A percentile compares a stretch with the other conserved stretches of the same genome.
phyloP scores from a whole-genome alignment of 2,888 invertebrate genomes.

The Luperina nickerlii region DNA sequence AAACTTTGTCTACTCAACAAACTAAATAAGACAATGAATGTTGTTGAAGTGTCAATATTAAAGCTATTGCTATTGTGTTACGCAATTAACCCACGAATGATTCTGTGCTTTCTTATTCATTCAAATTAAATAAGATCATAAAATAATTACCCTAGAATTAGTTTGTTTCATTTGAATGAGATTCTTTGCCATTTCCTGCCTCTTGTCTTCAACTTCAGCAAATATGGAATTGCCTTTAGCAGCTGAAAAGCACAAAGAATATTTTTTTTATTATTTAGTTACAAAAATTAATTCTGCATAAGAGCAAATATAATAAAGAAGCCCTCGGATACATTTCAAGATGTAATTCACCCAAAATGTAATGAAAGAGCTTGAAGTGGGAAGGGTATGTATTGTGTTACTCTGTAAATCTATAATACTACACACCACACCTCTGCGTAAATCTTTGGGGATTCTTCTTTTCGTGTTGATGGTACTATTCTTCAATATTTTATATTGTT shows the following conservation, averaged over 20 bases:
- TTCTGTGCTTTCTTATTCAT: neutral
- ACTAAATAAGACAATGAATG: too few relatives aligned
- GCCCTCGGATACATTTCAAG: too few relatives aligned
- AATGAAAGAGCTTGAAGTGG: neutral
- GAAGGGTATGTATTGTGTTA: neutral
- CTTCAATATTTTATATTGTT: too few relatives aligned
- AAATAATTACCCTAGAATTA: slow-evolving; percentile 84
- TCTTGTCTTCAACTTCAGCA: slow-evolving; percentile 92
- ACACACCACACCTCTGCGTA: too few relatives aligned
- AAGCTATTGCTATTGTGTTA: neutral
- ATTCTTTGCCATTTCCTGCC: slow-evolving; percentile 91
- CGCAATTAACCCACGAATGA: neutral
- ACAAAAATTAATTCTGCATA: neutral
- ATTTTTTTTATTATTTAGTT: neutral
- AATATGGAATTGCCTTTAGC: slow-evolving; percentile 92
- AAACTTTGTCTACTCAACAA: too few relatives aligned
- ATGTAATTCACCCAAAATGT: too few relatives aligned
- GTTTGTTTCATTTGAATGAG: slow-evolving; percentile 91
- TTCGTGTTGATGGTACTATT: too few relatives aligned
- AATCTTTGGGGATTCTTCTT: too few relatives aligned
- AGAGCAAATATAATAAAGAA: neutral
- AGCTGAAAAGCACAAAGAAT: slow-evolving; percentile 79
- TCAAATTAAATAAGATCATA: neutral
- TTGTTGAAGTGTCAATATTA: neutral
- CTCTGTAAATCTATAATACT: neutral